These are phyloP conservation scores for Hippocampus guttulatus DNA, from an alignment of 2,113 vertebrate genomes.

Conservation along the genomic window DNA sequence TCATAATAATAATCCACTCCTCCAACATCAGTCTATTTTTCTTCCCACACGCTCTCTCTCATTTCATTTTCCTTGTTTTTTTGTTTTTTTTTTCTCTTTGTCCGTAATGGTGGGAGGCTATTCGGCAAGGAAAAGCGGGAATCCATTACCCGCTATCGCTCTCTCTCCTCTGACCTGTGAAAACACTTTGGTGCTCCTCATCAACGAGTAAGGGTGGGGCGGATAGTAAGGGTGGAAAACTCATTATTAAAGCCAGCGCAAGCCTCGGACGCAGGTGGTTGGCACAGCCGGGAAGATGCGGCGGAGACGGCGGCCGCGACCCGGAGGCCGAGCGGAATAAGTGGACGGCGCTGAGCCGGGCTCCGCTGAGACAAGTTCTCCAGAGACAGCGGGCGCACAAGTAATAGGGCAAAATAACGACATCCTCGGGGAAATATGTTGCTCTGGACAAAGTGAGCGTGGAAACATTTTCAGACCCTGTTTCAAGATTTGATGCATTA, in stretches of 20 bases:
- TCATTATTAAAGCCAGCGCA: conserved; percentile 45
- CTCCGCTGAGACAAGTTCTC: conserved; percentile 13
- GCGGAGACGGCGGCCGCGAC: conserved; percentile 19
- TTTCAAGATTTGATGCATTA: neutral
- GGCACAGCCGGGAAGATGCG: conserved; percentile 25
- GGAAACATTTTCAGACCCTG: neutral
- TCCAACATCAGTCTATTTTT: neutral
- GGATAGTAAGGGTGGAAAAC: conserved; percentile 26
- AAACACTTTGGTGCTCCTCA: conserved; percentile 48
- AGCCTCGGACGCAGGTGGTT: conserved; percentile 25
- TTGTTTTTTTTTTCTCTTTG: conserved; percentile 14
- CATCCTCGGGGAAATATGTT: conserved; percentile 17
- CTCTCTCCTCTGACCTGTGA: conserved; percentile 47
- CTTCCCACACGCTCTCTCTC: conserved; percentile 7
- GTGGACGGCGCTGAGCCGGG: conserved; percentile 22
- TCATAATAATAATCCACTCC: conserved; percentile 17
- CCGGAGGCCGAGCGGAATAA: conserved; percentile 24
- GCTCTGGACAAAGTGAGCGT: neutral
- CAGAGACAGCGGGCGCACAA: conserved; percentile 24
- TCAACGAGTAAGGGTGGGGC: neutral
- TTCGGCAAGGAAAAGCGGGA: conserved; percentile 42
- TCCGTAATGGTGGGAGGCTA: conserved; percentile 23
- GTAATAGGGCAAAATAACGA: conserved; percentile 13
- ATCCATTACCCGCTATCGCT: conserved; percentile 43
- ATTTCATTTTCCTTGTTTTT: conserved; percentile 15